phyloP scores from a whole-genome alignment of 2,888 invertebrate genomes.

The Ochropacha duplaris region DNA sequence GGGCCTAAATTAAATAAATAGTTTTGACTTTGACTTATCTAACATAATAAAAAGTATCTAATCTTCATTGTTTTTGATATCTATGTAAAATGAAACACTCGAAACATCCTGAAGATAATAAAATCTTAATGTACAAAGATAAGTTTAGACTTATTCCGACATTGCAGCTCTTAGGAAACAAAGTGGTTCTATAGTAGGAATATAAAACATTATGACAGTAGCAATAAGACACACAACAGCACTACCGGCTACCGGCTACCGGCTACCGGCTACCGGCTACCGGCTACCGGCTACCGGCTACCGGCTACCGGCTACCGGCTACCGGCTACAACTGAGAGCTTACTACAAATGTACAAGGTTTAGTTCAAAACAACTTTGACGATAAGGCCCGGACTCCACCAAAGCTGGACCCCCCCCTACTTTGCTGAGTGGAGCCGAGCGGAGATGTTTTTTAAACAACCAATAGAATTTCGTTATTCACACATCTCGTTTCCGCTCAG shows the following conservation, averaged over 20 bases:
- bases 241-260: background rate
- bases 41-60: too few species aligned
- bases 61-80: too few species aligned
- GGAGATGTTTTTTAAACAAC: too few species aligned
- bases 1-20: too few species aligned
- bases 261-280: background rate
- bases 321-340: background rate
- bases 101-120: background rate
- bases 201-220: background rate
- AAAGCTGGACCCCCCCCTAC: too few species aligned
- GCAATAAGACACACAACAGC: background rate
- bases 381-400: too few species aligned
- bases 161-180: background rate
- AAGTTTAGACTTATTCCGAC: background rate
- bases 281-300: background rate
- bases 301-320: background rate
- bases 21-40: too few species aligned
- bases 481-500: too few species aligned
- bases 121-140: background rate
- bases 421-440: too few species aligned
- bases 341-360: conserved; percentile 2
- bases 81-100: background rate
- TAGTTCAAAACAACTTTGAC: too few species aligned
- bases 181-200: background rate
- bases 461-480: too few species aligned